Evolutionary conservation across 2,113 vertebrate species (phyloP).

Genomic region (Mobula hypostoma): DNA sequence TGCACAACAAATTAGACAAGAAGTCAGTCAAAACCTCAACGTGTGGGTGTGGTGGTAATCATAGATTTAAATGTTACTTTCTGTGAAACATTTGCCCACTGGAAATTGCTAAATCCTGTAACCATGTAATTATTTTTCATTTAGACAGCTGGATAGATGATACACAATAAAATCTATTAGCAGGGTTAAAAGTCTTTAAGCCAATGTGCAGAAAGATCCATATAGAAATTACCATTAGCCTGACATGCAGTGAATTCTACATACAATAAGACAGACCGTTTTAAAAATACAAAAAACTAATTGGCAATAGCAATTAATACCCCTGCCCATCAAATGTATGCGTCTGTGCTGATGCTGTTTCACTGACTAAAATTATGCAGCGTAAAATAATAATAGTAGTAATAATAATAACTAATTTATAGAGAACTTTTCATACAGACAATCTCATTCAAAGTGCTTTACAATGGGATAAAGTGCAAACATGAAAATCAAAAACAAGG

Average conservation of each 20-base stretch:
- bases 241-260: too few species aligned
- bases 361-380: not conserved
- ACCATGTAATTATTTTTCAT: not conserved
- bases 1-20: constrained; percentile 17
- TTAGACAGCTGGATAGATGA: not conserved
- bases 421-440: too few species aligned
- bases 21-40: not conserved
- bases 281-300: not conserved
- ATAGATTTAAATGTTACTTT: not conserved
- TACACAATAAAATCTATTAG: not conserved
- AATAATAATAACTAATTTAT: too few species aligned
- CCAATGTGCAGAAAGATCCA: not conserved
- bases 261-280: not conserved
- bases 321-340: not conserved
- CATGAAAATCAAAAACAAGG: too few species aligned
- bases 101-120: not conserved
- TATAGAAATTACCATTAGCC: not conserved
- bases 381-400: not conserved
- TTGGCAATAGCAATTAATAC: not conserved
- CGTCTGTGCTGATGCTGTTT: not conserved
- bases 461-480: too few species aligned
- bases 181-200: not conserved
- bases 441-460: too few species aligned
- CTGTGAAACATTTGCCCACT: not conserved
- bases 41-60: not conserved